These are phyloP conservation scores for Gouania willdenowi DNA, from an alignment of 2,797 vertebrate genomes.

Conservation along the genomic window DNA sequence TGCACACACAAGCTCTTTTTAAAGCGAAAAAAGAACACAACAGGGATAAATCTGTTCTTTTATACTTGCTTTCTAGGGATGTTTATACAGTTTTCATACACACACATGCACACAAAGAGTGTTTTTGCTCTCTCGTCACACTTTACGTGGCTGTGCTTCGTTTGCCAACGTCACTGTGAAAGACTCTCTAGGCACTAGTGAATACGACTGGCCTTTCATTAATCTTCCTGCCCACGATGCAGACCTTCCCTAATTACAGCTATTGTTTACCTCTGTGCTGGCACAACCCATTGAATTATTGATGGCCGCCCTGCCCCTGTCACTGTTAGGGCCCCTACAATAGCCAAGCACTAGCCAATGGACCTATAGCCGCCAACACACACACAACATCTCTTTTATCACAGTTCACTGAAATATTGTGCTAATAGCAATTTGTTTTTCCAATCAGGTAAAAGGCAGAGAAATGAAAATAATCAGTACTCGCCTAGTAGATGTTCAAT, in stretches of 20 bases:
- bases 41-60: too few species aligned
- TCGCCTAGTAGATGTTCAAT: neutral
- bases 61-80: too few species aligned
- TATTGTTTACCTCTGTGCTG: constrained; percentile 75
- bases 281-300: constrained; percentile 70
- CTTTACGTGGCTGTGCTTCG: constrained; percentile 17
- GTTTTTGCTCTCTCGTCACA: too few species aligned
- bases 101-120: neutral
- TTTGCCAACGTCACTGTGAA: constrained; percentile 51
- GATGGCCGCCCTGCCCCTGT: constrained; percentile 56
- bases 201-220: constrained; percentile 68
- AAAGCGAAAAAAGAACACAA: too few species aligned
- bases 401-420: constrained; percentile 51
- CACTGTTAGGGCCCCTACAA: constrained; percentile 48
- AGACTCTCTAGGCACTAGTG: constrained; percentile 54
- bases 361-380: constrained; percentile 46
- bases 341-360: constrained; percentile 36
- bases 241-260: constrained; percentile 73
- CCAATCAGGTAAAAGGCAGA: constrained; percentile 1
- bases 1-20: too few species aligned
- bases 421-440: constrained; percentile 43
- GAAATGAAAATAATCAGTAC: neutral
- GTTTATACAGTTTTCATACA: too few species aligned
- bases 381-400: constrained; percentile 15
- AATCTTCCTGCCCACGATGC: constrained; percentile 65